These are phyloP conservation scores for Druceiella hillmani DNA, from an alignment of 2,888 invertebrate genomes.

Conservation along the genomic window DNA sequence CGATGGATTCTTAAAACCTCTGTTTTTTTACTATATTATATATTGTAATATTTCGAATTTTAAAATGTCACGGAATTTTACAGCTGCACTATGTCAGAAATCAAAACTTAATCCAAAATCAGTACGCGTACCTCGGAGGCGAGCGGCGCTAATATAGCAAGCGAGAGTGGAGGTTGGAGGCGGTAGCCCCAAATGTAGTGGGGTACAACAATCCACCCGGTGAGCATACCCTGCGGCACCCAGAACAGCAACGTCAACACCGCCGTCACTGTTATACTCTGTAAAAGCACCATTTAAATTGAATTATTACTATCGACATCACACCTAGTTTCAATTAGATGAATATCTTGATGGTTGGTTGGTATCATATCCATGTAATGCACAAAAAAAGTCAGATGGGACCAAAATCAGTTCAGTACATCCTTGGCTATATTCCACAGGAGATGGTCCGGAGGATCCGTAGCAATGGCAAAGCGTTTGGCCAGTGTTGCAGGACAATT, in stretches of 20 bases:
- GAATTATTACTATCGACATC: constrained; percentile 2
- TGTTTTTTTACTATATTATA: no score
- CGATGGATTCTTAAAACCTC: no score
- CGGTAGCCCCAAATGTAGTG: constrained; percentile 31
- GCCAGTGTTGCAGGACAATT: no score
- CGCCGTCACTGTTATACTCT: constrained; percentile 41
- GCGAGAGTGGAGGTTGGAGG: constrained; percentile 36
- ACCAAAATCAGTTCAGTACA: no score
- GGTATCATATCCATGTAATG: no score
- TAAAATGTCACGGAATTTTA: no score
- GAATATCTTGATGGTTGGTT: background rate
- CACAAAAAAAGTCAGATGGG: no score
- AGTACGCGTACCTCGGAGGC: constrained; percentile 40
- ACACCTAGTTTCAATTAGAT: constrained; percentile 1
- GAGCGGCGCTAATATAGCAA: constrained; percentile 45
- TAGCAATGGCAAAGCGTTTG: no score
- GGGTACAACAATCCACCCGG: constrained; percentile 33
- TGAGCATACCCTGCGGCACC: constrained; percentile 36
- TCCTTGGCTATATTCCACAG: no score
- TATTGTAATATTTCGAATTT: no score
- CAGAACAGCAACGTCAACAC: constrained; percentile 36
- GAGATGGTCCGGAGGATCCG: no score
- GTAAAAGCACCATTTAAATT: constrained; percentile 21
- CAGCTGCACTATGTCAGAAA: constrained; percentile 6
- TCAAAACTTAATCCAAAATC: background rate